Evolutionary conservation across 2,113 vertebrate genomes (phyloP).

Genomic region (Pomatostomus ruficeps): DNA sequence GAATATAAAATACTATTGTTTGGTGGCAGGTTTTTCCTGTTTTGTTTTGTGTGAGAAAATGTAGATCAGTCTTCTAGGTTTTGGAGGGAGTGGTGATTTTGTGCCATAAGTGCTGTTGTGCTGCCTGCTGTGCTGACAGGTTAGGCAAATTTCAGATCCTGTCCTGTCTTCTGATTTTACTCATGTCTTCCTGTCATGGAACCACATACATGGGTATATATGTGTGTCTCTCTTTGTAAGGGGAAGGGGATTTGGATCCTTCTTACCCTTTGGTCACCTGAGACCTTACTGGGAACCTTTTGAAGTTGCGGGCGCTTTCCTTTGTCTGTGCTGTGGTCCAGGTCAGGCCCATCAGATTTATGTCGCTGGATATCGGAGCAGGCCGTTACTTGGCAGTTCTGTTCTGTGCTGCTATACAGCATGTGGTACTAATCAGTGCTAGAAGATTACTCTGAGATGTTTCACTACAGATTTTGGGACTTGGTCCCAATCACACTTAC

Average conservation of each 20-base stretch:
- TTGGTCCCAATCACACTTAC: constrained; percentile 27
- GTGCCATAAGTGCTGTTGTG: neutral
- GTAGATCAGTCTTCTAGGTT: neutral
- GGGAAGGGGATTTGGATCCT: neutral
- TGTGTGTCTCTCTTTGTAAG: neutral
- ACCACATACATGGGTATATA: fast-evolving
- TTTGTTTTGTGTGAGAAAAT: neutral
- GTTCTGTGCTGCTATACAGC: constrained; percentile 19
- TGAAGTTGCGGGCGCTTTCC: constrained; percentile 19
- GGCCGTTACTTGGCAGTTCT: constrained; percentile 2
- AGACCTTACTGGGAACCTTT: neutral
- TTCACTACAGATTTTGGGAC: constrained; percentile 18
- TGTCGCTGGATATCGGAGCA: constrained; percentile 3
- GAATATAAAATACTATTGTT: neutral
- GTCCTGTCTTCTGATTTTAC: neutral
- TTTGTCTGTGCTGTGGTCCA: neutral
- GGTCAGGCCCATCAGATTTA: neutral
- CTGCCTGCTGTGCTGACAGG: neutral
- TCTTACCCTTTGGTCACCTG: constrained; percentile 15
- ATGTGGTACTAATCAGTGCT: constrained; percentile 59
- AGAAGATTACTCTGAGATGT: constrained; percentile 54
- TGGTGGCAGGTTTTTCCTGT: neutral
- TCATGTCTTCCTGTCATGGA: neutral
- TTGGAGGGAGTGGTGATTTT: neutral
- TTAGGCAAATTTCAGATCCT: neutral